Base-by-base conservation (phyloP, 1,140 invertebrate species). In the Heliconius melpomene region DNA sequence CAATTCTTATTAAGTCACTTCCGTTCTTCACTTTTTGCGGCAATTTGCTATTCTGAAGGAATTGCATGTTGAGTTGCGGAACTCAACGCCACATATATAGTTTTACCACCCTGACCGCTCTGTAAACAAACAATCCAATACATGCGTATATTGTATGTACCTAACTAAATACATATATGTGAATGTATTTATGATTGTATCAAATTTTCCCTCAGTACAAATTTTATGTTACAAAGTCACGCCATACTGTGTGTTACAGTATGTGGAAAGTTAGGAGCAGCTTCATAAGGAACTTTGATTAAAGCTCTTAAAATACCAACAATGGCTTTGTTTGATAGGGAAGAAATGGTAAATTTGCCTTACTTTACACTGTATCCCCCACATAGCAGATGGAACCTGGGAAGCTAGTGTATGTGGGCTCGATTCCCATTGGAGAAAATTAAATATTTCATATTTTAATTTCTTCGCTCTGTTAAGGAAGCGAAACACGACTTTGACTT, bases 181-280 rank as follows among this genome's bases (percentile, higher is more conserved):
- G 40, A 46, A 46, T 66, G 57, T 66, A 26, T 66, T 66, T 66
- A 66, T 26, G 57, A 66, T 66, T 66, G 57, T 66, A 13, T 66
- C 23, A 16, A 23, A 66, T 66, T 66, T 66, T 29, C 23, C 26
- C 23, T 66, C 13, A 18, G 60, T 66, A 66, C 9, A 16, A 11
- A 66, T 66, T 66, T 66, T 66, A 66, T 66, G 60, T 16, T 16
- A 9, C 60, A 29, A 66, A 66, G 60, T 66, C 60, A 66, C 60
- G 60, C 23, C 26, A 66, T 16, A 66, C 23, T 6, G 60, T 66
- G 23, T 66, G 26, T 66, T 60, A 60, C 60, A 66, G 60, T 66
- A 66, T 66, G 26, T 66, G 23, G 26, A 29, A 66, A 29, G 20
- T 66, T 66, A 13, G 60, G 29, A 26, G 60, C 26, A 66, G 23